A percentile compares a stretch with the other conserved stretches of the same genome.
Conservation (phyloP, 2,797 vertebrate genomes). For the Aphelocoma californica region DNA sequence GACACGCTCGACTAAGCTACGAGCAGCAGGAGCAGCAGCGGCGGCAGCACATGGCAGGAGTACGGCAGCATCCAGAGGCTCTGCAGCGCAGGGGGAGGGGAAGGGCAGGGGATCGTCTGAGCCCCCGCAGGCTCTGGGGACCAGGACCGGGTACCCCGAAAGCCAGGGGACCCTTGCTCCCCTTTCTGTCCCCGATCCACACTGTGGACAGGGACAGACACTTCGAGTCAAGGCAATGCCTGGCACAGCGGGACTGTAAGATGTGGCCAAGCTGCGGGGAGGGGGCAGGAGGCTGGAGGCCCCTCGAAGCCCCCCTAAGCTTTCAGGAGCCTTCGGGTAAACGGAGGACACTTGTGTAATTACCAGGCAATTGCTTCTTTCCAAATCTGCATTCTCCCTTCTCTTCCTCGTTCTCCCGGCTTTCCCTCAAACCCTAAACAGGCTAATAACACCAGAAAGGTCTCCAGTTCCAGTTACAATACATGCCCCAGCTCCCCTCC, state of each 20-base stretch:
- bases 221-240: background rate
- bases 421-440: background rate
- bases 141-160: background rate
- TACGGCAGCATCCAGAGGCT: slow-evolving; percentile 43
- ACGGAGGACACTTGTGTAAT: background rate
- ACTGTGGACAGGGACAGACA: background rate
- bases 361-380: background rate
- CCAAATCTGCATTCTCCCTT: background rate
- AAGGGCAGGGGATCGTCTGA: background rate
- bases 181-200: background rate
- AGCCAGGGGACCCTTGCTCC: background rate
- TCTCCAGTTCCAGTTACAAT: slow-evolving; percentile 18
- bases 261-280: background rate
- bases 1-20: slow-evolving; percentile 75
- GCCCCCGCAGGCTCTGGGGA: background rate
- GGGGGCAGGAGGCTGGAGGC: background rate
- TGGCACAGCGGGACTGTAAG: background rate
- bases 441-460: background rate
- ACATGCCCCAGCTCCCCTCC: background rate
- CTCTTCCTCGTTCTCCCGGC: background rate
- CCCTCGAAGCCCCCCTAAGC: background rate
- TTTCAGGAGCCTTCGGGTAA: background rate
- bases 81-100: slow-evolving; percentile 62
- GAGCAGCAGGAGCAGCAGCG: slow-evolving; percentile 64
- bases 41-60: slow-evolving; percentile 81